Percentiles rank a stretch among this genome's conserved stretches.
Evolutionary conservation across 1,140 invertebrate genomes (phyloP).

Genomic region (Zaprionus ghesquierei): DNA sequence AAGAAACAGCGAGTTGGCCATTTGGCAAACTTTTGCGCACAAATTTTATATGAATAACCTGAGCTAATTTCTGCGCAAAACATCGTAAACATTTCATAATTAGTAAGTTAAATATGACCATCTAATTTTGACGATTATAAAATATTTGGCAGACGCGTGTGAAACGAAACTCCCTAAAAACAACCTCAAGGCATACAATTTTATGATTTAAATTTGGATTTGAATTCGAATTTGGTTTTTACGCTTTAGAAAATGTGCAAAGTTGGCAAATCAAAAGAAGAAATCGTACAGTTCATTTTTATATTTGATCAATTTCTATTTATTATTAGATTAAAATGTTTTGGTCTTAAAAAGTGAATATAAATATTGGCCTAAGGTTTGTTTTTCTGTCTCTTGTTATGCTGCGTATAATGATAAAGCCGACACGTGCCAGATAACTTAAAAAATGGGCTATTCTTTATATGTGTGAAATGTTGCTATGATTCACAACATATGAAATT

Average conservation of each 20-base stretch:
- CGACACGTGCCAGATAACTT: neutral
- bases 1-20: neutral
- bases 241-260: slow-evolving; percentile 8
- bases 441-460: neutral
- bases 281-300: neutral
- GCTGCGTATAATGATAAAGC: too few relatives aligned
- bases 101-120: slow-evolving; percentile 61
- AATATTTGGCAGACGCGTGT: slow-evolving; percentile 57
- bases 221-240: neutral
- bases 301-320: neutral
- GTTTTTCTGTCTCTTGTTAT: too few relatives aligned
- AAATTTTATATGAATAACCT: slow-evolving; percentile 4
- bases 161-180: slow-evolving; percentile 49
- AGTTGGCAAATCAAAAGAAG: neutral
- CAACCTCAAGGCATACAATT: slow-evolving; percentile 8
- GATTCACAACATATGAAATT: neutral
- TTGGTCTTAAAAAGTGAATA: too few relatives aligned
- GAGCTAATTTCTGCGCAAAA: slow-evolving; percentile 18
- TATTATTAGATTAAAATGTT: too few relatives aligned
- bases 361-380: neutral
- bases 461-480: neutral
- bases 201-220: neutral
- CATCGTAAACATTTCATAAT: slow-evolving; percentile 51
- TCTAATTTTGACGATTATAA: slow-evolving; percentile 49
- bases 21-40: neutral